Evolutionary conservation across 2,888 invertebrate genomes (phyloP), one percentile per base, ranked within the genome.

Genomic region (Pristionchus entomophagus): DNA sequence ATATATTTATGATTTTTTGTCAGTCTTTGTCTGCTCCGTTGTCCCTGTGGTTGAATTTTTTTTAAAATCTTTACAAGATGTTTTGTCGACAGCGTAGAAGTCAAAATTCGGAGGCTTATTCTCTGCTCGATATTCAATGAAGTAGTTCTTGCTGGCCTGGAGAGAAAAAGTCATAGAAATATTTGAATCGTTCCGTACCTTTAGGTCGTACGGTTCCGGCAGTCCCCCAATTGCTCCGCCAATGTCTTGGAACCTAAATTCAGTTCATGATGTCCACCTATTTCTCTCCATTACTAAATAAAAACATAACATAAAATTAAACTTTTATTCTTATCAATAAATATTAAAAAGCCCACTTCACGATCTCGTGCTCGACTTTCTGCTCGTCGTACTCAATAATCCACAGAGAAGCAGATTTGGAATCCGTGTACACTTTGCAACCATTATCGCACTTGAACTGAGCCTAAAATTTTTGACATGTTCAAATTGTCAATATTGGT

Each of bases 381-480:
- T 35, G 62, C 19, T 10, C 62, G 32, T 73, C 41, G 41, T 41
- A 22, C n/a, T 73, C n/a, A 22, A 26, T 73, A 1, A 73, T 73
- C 12, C 1, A 41, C n/a, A 73, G 69, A 22, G 22, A n/a, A 26
- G 38, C 41, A 3, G 69, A 19, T 8, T 22, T 5, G 41, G 12
- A n/a, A 14, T 73, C 69, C 19, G 69, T 73, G 69, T 73, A 73
- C 1, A 26, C 69, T 22, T 41, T 41, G 69, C 69, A 73, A 26
- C 69, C 69, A 73, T 73, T 73, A n/a, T 41, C 69, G 69, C 69
- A 73, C 10, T 73, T 73, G 69, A 73, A 73, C 1, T 22, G 38
- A 10, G 69, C 69, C 69, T 73, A 2, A 38, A 2, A 69, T 10
- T 12, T 2, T 26, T 59, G 17, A 3, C 17, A 59, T 26, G 4